A percentile compares a stretch with the other conserved stretches of the same genome.
Conservation (phyloP, 2,888 invertebrate species). For the Nemoura dubitans region DNA sequence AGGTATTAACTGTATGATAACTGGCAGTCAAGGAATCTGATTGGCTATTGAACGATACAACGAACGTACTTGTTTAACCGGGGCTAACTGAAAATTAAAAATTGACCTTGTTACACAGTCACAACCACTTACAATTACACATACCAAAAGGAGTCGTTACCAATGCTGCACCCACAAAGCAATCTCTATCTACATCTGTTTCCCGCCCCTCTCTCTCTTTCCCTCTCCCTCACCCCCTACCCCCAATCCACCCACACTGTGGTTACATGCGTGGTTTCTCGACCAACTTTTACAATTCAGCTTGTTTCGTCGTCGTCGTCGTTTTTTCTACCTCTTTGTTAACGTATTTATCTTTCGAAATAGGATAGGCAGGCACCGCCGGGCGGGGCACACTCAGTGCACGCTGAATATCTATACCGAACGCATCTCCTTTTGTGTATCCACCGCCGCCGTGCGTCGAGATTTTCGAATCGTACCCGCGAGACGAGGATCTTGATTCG, state of each 20-base stretch:
- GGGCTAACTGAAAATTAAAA: no score
- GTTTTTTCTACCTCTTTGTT: constrained; percentile 17
- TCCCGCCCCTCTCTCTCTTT: not conserved
- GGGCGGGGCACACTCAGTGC: not conserved
- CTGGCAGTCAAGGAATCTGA: no score
- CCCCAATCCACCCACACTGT: no score
- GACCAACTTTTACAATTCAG: not conserved
- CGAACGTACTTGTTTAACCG: no score
- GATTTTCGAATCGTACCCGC: constrained; percentile 38
- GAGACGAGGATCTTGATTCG: constrained; percentile 40
- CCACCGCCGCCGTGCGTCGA: constrained; percentile 7
- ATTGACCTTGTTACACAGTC: no score
- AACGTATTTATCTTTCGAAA: constrained; percentile 29
- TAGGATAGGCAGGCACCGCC: not conserved
- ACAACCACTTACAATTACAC: no score
- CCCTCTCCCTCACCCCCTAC: not conserved
- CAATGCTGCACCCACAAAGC: no score
- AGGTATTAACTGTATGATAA: no score
- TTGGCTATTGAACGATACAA: no score
- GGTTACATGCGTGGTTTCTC: not conserved
- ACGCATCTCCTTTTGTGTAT: constrained; percentile 8
- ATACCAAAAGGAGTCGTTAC: no score
- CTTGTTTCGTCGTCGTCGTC: not conserved
- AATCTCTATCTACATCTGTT: no score
- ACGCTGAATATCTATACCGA: not conserved